Base-by-base conservation (phyloP, 2,113 vertebrate genomes). In the Geococcyx californianus region DNA sequence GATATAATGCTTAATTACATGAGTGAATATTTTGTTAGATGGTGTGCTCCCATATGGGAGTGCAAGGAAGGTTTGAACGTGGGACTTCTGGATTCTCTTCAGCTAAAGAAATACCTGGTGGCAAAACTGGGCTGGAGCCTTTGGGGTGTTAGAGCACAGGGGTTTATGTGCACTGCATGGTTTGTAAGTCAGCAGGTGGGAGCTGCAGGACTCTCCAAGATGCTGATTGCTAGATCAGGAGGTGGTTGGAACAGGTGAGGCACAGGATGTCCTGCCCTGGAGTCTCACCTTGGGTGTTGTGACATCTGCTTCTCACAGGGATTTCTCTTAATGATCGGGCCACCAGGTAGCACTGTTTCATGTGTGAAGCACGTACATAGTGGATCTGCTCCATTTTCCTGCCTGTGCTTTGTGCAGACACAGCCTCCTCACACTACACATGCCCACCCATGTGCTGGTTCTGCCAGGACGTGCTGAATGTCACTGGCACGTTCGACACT, bases 341-440 rank as follows among this genome's bases (percentile, higher is more conserved):
- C n/a, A 47, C n/a, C 40, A 15, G 10, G n/a, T 6, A 0, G 3
- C 34, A 2, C 12, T 1, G 4, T 25, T 28, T 8, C n/a, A 20
- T 7, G 1, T 3, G 16, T 0, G 2, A 34, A 36, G 59, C 86
- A 9, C 6, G 13, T 14, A 2, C 1, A 2, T 11, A 11, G 16
- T 4, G 29, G 33, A 24, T 11, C 45, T 13, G 45, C 69, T 52
- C 33, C 40, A 2, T 45, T n/a, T 14, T 55, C 47, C 38, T 20
- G 34, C 45, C 9, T 1, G 3, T 9, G 7, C 16, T 31, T 28
- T 38, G 70, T 29, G 54, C 28, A 11, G 2, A 42, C 17, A 3
- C 34, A 42, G 49, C 54, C 34, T 19, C 23, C 23, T 42, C 10
- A 13, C 40, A 42, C 40, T 13, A 13, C 40, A 6, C 5, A 1